phyloP scores from a whole-genome alignment of 2,888 invertebrate species.

The Creontiades dilutus region DNA sequence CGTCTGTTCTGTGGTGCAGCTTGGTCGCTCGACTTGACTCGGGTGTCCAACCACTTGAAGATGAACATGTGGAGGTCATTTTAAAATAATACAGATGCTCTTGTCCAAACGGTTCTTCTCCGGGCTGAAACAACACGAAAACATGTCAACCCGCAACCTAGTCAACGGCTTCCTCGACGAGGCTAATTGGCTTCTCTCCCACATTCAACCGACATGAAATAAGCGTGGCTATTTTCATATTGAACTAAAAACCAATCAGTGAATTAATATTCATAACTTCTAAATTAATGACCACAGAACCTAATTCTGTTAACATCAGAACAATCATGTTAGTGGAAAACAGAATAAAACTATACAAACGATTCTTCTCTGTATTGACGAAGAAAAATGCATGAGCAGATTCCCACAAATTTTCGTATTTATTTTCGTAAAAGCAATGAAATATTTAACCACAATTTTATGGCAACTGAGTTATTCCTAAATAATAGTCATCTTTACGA shows the following conservation, averaged over 20 bases:
- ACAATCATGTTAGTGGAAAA: background rate
- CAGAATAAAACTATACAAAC: too few species aligned
- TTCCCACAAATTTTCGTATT: too few species aligned
- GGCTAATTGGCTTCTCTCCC: conserved; percentile 13
- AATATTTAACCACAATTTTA: too few species aligned
- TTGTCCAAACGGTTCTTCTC: background rate
- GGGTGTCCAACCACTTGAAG: conserved; percentile 19
- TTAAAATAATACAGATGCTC: conserved; percentile 45
- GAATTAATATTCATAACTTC: conserved; percentile 24
- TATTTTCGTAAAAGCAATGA: too few species aligned
- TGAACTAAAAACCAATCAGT: background rate
- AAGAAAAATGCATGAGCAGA: too few species aligned
- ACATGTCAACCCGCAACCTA: conserved; percentile 26
- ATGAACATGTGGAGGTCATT: conserved; percentile 36
- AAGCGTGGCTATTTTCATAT: background rate
- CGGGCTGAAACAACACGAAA: conserved; percentile 41
- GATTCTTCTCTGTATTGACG: too few species aligned
- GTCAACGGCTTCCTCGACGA: conserved; percentile 15
- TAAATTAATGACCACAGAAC: background rate
- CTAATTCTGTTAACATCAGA: background rate
- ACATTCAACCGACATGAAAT: background rate
- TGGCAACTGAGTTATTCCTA: too few species aligned
- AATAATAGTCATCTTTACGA: too few species aligned
- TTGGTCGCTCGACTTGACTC: background rate
- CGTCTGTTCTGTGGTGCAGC: background rate